Evolutionary conservation across 2,888 invertebrate genomes (phyloP).

Genomic region (Agrotis segetum): DNA sequence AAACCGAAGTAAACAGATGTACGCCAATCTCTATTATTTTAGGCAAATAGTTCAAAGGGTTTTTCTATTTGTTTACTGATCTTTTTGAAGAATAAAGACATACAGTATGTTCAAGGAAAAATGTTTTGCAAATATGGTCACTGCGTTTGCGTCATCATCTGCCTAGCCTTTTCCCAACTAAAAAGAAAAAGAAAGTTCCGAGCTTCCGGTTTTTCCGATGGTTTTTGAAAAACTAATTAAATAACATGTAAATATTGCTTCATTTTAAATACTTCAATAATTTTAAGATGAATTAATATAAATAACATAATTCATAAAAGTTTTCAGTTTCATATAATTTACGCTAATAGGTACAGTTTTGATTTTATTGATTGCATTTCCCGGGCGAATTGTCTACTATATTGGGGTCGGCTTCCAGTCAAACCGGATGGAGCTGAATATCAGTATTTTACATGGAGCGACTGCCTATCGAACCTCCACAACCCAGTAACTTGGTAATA

Average conservation of each 20-base stretch:
- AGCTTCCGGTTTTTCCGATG: slow-evolving; percentile 54
- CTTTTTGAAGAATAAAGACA: slow-evolving; percentile 35
- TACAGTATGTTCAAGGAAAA: slow-evolving; percentile 36
- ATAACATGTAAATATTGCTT: not conserved
- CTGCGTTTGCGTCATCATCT: not conserved
- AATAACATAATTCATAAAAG: not conserved
- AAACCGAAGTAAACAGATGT: slow-evolving; percentile 50
- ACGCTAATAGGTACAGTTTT: slow-evolving; percentile 68
- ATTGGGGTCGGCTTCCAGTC: too few species aligned
- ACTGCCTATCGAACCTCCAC: too few species aligned
- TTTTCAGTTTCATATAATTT: not conserved
- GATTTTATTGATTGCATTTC: slow-evolving; percentile 90
- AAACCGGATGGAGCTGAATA: too few species aligned
- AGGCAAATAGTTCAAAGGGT: slow-evolving; percentile 54
- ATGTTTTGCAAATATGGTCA: slow-evolving; percentile 34
- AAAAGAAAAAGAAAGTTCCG: slow-evolving; percentile 54
- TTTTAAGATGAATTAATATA: slow-evolving; percentile 17
- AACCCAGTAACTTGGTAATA: too few species aligned
- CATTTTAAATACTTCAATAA: slow-evolving; percentile 27
- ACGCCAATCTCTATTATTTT: slow-evolving; percentile 52
- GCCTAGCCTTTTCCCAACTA: too few species aligned
- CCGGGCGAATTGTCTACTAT: slow-evolving; percentile 81
- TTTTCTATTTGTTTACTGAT: slow-evolving; percentile 38
- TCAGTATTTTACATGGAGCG: too few species aligned
- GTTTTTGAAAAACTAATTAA: slow-evolving; percentile 11